These are phyloP conservation scores for Ectobius pallidus DNA, from an alignment of 2,888 invertebrate genomes.

Conservation along the genomic window DNA sequence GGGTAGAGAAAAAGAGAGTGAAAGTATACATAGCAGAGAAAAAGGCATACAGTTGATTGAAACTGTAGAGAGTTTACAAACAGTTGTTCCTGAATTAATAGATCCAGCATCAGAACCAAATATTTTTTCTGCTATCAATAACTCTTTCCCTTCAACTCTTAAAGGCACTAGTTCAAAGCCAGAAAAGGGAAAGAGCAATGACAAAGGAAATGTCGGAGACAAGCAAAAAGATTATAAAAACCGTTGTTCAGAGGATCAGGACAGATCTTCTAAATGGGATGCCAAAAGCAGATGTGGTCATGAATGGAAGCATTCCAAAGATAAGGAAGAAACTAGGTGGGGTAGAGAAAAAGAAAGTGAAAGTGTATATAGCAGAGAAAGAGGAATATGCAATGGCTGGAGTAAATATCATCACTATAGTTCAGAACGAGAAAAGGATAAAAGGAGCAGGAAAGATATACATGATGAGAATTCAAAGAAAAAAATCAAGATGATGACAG, in stretches of 20 bases:
- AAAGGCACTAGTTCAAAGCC: slow-evolving; percentile 43
- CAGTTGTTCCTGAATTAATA: slow-evolving; percentile 54
- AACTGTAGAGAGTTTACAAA: slow-evolving; percentile 51
- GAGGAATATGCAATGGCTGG: slow-evolving; percentile 50
- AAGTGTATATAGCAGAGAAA: slow-evolving; percentile 43
- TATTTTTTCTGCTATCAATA: slow-evolving; percentile 67
- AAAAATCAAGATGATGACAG: slow-evolving; percentile 35
- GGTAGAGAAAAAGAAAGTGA: slow-evolving; percentile 42
- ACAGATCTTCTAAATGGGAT: slow-evolving; percentile 20
- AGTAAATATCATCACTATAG: slow-evolving; percentile 40
- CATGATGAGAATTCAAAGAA: slow-evolving; percentile 41
- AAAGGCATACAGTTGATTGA: slow-evolving; percentile 75
- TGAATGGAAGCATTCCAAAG: slow-evolving; percentile 46
- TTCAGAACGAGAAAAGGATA: slow-evolving; percentile 2
- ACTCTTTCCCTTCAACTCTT: slow-evolving; percentile 51
- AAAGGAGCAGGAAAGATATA: neutral
- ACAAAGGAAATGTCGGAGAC: slow-evolving; percentile 45
- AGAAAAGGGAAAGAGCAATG: too few species aligned
- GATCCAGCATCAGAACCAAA: too few species aligned
- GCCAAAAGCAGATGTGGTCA: slow-evolving; percentile 28
- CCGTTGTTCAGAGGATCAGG: slow-evolving; percentile 17
- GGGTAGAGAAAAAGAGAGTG: slow-evolving; percentile 42
- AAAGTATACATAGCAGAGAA: slow-evolving; percentile 46
- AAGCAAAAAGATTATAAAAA: slow-evolving; percentile 35
- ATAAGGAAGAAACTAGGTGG: slow-evolving; percentile 48